phyloP scores from a whole-genome alignment of 2,113 vertebrate genomes.

The Rhinopithecus roxellana region DNA sequence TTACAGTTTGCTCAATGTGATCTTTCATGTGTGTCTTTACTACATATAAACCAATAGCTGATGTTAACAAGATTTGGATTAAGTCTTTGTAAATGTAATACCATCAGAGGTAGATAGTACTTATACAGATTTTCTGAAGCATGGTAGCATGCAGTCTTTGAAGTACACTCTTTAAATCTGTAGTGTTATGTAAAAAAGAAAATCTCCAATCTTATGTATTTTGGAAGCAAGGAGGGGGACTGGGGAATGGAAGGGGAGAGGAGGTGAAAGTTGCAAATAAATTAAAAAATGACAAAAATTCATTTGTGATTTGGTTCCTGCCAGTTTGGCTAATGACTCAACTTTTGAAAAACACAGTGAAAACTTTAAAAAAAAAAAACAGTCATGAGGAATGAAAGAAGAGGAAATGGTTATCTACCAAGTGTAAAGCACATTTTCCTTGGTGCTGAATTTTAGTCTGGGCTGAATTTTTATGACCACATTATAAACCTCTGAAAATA shows the following conservation, averaged over 20 bases:
- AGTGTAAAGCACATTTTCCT: slow-evolving; percentile 67
- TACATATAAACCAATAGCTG: not conserved
- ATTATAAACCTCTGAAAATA: slow-evolving; percentile 64
- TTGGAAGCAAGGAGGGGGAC: not conserved
- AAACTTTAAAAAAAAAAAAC: not conserved
- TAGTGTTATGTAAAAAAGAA: not conserved
- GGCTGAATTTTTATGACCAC: slow-evolving; percentile 69
- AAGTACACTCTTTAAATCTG: not conserved
- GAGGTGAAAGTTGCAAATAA: not conserved
- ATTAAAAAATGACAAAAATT: not conserved
- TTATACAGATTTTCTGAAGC: not conserved
- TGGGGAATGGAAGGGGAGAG: not conserved
- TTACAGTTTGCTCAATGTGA: not conserved
- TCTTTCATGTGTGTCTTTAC: not conserved
- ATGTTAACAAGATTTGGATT: not conserved
- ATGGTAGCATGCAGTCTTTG: not conserved
- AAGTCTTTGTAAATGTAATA: not conserved
- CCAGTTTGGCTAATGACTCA: not conserved
- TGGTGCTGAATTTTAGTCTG: slow-evolving; percentile 60
- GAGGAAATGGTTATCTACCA: slow-evolving; percentile 45
- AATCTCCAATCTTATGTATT: not conserved
- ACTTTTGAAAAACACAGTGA: slow-evolving; percentile 46
- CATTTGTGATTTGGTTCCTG: not conserved
- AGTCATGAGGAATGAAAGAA: slow-evolving; percentile 57
- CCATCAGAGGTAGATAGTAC: too few species aligned